phyloP scores from a whole-genome alignment of 2,888 invertebrate genomes.

The Limnephilus rhombicus region DNA sequence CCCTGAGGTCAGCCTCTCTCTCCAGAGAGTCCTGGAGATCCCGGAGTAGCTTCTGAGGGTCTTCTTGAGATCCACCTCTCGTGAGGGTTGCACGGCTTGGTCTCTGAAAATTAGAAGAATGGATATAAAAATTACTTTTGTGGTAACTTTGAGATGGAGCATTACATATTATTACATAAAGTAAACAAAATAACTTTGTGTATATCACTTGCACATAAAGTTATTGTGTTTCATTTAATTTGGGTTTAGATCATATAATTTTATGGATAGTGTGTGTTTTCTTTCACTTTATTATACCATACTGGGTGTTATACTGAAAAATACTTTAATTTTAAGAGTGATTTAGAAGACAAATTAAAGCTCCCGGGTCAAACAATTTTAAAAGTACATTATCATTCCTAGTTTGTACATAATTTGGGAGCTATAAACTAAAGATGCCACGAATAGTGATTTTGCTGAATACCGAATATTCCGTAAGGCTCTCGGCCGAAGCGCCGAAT shows the following conservation, averaged over 20 bases:
- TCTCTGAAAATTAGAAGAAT: constrained; percentile 75
- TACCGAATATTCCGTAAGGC: too few relatives aligned
- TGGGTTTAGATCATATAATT: not conserved
- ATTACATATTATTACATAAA: not conserved
- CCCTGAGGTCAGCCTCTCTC: constrained; percentile 94
- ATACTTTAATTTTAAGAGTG: too few relatives aligned
- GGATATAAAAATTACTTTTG: constrained; percentile 48
- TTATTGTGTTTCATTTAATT: not conserved
- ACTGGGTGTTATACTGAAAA: not conserved
- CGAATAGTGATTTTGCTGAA: too few relatives aligned
- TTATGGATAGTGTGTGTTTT: not conserved
- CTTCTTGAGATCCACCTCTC: constrained; percentile 88
- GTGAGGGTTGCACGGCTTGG: constrained; percentile 86
- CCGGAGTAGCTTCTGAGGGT: constrained; percentile 88
- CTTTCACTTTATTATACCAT: not conserved
- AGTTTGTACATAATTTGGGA: too few relatives aligned
- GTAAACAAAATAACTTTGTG: not conserved
- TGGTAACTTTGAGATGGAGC: not conserved
- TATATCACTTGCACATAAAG: not conserved
- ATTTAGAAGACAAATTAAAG: too few relatives aligned
- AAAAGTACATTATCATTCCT: too few relatives aligned
- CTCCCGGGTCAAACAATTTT: too few relatives aligned
- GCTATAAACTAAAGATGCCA: too few relatives aligned
- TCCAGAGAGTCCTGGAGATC: constrained; percentile 95
- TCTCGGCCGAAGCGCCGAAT: too few relatives aligned